phyloP scores from a whole-genome alignment of 92 coral and sea anemone species.

The Porites lobata region DNA sequence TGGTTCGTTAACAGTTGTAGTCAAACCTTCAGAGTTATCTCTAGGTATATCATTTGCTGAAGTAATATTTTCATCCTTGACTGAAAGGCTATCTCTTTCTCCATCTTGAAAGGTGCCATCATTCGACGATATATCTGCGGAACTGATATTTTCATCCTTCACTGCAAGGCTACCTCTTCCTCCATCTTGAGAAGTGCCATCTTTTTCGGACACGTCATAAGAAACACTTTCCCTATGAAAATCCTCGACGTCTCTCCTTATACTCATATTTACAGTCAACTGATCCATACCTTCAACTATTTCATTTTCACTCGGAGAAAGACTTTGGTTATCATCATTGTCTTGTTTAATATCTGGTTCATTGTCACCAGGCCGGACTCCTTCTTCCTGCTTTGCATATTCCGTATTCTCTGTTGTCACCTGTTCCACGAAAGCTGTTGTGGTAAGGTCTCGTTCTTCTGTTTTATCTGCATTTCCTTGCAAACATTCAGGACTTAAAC shows the following conservation, averaged over 20 bases:
- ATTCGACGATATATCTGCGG: background rate
- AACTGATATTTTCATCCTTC: background rate
- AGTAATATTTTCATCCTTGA: background rate
- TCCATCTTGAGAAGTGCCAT: background rate
- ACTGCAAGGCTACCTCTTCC: slow-evolving; percentile 6
- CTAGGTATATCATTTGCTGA: background rate
- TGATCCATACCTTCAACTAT: slow-evolving; percentile 10
- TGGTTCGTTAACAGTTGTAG: background rate
- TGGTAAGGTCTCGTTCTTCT: background rate
- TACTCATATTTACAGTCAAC: background rate
- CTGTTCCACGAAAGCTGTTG: background rate
- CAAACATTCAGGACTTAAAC: background rate
- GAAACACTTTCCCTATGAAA: background rate
- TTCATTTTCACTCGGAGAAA: background rate
- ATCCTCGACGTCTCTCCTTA: background rate
- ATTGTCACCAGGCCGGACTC: background rate
- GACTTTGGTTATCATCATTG: background rate
- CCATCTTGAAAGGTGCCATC: background rate
- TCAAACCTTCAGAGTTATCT: background rate
- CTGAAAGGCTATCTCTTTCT: slow-evolving; percentile 15
- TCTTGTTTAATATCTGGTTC: background rate
- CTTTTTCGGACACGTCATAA: background rate
- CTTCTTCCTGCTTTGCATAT: background rate
- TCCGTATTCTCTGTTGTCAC: background rate
- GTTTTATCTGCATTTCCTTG: background rate